Base-by-base conservation (phyloP, 2,113 vertebrate genomes). In the Columba livia region DNA sequence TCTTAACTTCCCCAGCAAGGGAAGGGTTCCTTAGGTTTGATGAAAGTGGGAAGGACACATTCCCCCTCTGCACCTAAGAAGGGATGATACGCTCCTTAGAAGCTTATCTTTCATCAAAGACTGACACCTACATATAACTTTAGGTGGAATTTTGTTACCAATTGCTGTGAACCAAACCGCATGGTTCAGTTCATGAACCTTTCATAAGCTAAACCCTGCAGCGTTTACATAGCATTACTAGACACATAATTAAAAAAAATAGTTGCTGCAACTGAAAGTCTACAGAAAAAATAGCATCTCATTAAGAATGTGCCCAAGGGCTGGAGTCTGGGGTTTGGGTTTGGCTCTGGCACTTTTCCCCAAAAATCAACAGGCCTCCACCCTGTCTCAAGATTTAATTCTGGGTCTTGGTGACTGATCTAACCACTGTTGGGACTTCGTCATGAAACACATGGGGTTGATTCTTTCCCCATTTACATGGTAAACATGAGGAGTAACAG, bases 251-350 rank as follows among this genome's bases (percentile, higher is more conserved):
- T 87, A 92, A 67, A 88, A 80, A 88, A 88, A 91, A 73, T 10
- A 60, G 75, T 84, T 85, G 54, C 69, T 93, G 73, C 89, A 93
- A 92, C 73, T 88, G 57, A 72, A 91, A 91, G 58, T 97, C 96
- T 93, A 94, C 78, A 23, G 66, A 95, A 95, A 95, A 95, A 89
- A 48, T n/a, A 89, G 25, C 72, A 85, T 83, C 89, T 96, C 79
- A 93, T 94, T 89, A 94, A 87, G 85, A 94, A 94, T 95, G 65
- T 91, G 94, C 96, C 97, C 89, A 95, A 79, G 84, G 94, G 95
- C 87, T 96, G 79, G 75, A 94, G 92, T 92, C 96, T 94, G 70
- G 70, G 71, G 34, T 88, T 96, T 94, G 84, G 72, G 74, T 95
- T 96, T 94, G 90, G 82, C 62, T 92, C 38, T 18, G 28, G 51